phyloP scores from a whole-genome alignment of 2,797 vertebrate species.

The Anguilla anguilla region DNA sequence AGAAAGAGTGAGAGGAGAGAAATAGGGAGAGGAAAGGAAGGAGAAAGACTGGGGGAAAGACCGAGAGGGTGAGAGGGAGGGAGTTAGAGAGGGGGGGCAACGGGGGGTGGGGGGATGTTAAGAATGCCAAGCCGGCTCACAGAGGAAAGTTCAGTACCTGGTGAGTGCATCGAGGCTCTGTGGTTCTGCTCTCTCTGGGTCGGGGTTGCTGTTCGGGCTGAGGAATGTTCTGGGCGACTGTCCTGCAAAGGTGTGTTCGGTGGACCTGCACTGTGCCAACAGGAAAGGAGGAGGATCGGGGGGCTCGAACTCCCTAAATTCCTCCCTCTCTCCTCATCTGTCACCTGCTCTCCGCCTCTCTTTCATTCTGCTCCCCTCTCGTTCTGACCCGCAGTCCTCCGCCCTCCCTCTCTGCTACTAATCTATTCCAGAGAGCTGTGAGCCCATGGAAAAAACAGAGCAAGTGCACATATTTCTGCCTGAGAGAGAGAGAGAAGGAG shows the following conservation, averaged over 20 bases:
- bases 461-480: conserved; percentile 73
- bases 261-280: background rate
- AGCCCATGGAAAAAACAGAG: conserved; percentile 74
- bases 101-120: conserved; percentile 48
- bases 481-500: conserved; percentile 60
- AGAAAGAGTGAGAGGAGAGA: conserved; percentile 45
- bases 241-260: conserved; percentile 49
- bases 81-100: conserved; percentile 30
- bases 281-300: background rate
- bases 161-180: conserved; percentile 61
- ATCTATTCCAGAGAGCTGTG: conserved; percentile 70
- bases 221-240: conserved; percentile 29
- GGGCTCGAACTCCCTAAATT: conserved; percentile 28
- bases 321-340: conserved; percentile 23
- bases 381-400: conserved; percentile 34
- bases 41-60: background rate
- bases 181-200: conserved; percentile 47
- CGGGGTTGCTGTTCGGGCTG: background rate
- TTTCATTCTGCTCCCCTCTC: conserved; percentile 55
- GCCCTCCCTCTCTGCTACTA: conserved; percentile 61
- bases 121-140: conserved; percentile 37
- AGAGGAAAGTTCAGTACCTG: conserved; percentile 20
- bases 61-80: conserved; percentile 42
- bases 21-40: background rate
- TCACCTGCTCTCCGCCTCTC: conserved; percentile 37